Evolutionary conservation across 2,113 vertebrate genomes (phyloP), one percentile per base, ranked within the genome.

Genomic region (Mormyrus lacerda): DNA sequence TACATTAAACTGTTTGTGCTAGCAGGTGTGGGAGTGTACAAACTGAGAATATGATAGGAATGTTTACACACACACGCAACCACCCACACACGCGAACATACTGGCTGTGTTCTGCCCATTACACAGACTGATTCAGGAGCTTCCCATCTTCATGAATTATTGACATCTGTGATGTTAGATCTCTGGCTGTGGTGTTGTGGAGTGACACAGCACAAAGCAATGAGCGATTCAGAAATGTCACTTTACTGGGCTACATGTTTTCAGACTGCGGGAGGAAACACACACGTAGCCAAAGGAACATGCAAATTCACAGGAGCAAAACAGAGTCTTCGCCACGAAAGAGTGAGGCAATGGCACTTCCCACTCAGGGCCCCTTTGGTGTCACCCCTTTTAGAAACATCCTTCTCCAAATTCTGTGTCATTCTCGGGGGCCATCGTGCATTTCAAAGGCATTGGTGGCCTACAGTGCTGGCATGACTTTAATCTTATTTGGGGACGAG

Each of bases 401-500:
- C 17, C 10, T 9, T 61, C 51, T 61, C 24, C 24, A 35, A 45
- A 58, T 47, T 42, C 50, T 15, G 31, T n/a, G 50, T 44, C 27
- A 3, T 61, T 51, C 42, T 19, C 11, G 27, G 87, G 47, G 76
- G 31, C 4, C 9, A 35, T 15, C 65, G 0, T 82, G 73, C 17
- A n/a, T 53, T 55, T 89, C 65, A 45, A 58, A 85, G 39, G 50
- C 76, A 35, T 47, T 42, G 24, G 27, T 35, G 9, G 76, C 48
- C 42, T 39, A 31, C 15, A 21, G 79, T 85, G 76, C 39, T 21
- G 42, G 13, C 21, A 11, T 19, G 39, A 35, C 88, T 84, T 84
- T 89, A 89, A 89, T 89, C 51, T 89, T 83, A 84, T 89, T n/a
- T 61, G 39, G 76, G 88, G 35, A 24, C 6, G 51, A 47, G 76